Base-by-base conservation (phyloP, 2,113 vertebrate genomes). In the Eptatretus burgeri region DNA sequence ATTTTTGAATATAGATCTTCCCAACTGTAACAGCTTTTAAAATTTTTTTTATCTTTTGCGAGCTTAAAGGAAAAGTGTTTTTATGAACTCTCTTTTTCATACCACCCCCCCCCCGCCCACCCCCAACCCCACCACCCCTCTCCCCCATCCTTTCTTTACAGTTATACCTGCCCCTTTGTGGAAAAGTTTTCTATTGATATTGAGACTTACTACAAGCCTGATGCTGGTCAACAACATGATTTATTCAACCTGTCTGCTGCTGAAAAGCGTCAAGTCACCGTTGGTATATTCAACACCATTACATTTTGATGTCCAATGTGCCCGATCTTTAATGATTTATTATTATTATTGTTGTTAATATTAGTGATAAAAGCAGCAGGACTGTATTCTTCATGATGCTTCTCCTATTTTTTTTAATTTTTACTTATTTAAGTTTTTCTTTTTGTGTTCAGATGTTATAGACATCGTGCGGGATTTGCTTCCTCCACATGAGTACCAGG, bases 181-280 rank as follows among this genome's bases (percentile, higher is more conserved):
- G 91, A 98, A 74, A 98, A 98, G 71, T 98, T 98, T 75, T 96
- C 89, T 67, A 98, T 98, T 20, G 91, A 98, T 72, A 98, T 98
- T 17, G 91, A 98, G 73, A 98, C 91, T 0, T 89, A 85, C 75
- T 98, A 98, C 72, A 87, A 85, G 74, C 74, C 81, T 0, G 91
- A 98, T 68, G 77, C 82, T 4, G 91, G 91, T 69, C 81, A 80
- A 68, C 84, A 84, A 18, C 71, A 69, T 66, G 81, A 96, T 1
- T 85, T 94, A 65, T 98, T 96, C 76, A 94, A 77, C 74, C 75
- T 96, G 72, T 86, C 84, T 64, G 70, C 82, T 53, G 76, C 75
- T 53, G 91, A 98, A 69, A 93, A 79, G 73, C 79, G 80, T 66
- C 87, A 85, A 71, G 79, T 81, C 64, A 73, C 74, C 53, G 73